A percentile compares a stretch with the other conserved stretches of the same genome.
phyloP scores from a whole-genome alignment of 2,888 invertebrate genomes.

The Meteorus colon region DNA sequence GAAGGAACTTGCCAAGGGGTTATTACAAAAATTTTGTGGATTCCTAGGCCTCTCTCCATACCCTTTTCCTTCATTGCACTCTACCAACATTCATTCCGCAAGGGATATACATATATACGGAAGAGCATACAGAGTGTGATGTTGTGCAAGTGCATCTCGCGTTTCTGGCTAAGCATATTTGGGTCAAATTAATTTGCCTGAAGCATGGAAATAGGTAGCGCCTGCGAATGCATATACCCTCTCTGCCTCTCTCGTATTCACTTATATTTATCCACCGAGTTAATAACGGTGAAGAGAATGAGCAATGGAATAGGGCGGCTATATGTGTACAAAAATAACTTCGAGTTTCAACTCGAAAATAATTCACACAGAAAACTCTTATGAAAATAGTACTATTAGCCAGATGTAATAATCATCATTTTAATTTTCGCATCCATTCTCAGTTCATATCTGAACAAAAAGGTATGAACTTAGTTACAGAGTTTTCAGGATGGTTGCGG shows the following conservation, averaged over 20 bases:
- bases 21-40: background rate
- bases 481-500: conserved; percentile 3
- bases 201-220: conserved; percentile 37
- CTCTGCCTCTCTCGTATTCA: conserved; percentile 7
- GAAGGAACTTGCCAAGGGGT: background rate
- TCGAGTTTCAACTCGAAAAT: conserved; percentile 14
- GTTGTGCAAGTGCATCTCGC: conserved; percentile 29
- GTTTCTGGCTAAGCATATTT: conserved; percentile 38
- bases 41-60: background rate
- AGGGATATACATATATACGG: conserved; percentile 24
- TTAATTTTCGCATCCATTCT: background rate
- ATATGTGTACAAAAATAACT: conserved; percentile 6
- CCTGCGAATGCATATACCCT: conserved; percentile 33
- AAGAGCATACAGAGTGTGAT: conserved; percentile 23
- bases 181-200: conserved; percentile 46
- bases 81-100: conserved; percentile 35
- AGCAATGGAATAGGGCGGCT: background rate
- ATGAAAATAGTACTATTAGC: background rate
- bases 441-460: background rate
- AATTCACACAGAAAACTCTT: conserved; percentile 1
- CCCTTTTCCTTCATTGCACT: conserved; percentile 10
- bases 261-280: background rate
- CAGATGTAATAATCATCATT: background rate
- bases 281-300: background rate
- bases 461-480: background rate